Evolutionary conservation across 2,113 vertebrate species (phyloP).

Genomic region (Aspidoscelis tigris): DNA sequence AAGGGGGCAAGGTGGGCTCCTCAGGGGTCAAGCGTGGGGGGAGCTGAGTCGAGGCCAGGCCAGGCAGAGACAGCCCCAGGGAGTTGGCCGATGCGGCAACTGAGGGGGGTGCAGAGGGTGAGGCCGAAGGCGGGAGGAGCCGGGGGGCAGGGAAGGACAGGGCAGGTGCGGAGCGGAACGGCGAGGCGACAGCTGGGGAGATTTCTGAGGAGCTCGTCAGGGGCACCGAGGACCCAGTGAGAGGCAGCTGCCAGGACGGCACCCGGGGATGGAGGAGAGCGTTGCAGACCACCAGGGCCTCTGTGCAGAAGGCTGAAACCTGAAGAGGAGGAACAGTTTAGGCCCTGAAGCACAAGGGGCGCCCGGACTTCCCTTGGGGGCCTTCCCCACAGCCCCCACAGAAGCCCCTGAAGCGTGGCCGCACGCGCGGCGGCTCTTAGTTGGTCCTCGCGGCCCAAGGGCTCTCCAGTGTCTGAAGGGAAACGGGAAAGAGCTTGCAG

Average conservation of each 20-base stretch:
- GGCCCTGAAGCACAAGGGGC: no score
- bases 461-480: no score
- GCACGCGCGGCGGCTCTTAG: no score
- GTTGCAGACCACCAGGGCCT: constrained; percentile 85
- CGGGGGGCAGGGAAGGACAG: constrained; percentile 69
- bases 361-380: no score
- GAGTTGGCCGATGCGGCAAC: constrained; percentile 2
- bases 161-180: constrained; percentile 67
- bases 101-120: constrained; percentile 42
- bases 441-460: no score
- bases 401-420: no score
- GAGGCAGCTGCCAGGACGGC: constrained; percentile 79
- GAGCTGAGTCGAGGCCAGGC: constrained; percentile 41
- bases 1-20: constrained; percentile 71
- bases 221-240: constrained; percentile 55
- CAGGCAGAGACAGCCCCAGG: constrained; percentile 38
- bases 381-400: background rate
- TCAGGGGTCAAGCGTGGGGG: constrained; percentile 52
- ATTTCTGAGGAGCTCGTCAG: constrained; percentile 36
- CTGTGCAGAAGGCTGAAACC: constrained; percentile 87
- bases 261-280: constrained; percentile 85
- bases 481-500: no score
- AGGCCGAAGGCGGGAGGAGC: constrained; percentile 60
- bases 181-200: constrained; percentile 43
- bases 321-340: constrained; percentile 41